A percentile compares a stretch with the other conserved stretches of the same genome.
These are phyloP conservation scores for Probaryconus sp. DNA, from an alignment of 1,140 invertebrate genomes.

Conservation along the genomic window DNA sequence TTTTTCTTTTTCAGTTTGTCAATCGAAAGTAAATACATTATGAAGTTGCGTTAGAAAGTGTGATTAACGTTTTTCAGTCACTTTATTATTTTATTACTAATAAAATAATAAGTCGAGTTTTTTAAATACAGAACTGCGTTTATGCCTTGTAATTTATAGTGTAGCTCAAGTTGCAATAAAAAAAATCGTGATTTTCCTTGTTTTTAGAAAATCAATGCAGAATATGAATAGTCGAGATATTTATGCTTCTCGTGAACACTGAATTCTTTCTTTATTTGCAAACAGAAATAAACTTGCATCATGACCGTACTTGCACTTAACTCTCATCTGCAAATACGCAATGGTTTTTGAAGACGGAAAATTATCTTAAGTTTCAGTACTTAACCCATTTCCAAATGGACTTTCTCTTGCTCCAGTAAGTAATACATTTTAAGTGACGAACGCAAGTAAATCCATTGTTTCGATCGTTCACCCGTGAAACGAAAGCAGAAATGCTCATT, in stretches of 20 bases:
- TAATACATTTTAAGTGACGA: constrained; percentile 45
- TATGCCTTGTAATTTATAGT: too few relatives aligned
- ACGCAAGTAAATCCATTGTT: constrained; percentile 64
- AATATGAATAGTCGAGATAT: too few relatives aligned
- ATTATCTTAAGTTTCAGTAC: constrained; percentile 64
- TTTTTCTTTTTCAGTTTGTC: constrained; percentile 6
- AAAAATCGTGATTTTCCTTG: too few relatives aligned
- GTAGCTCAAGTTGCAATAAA: too few relatives aligned
- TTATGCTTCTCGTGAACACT: too few relatives aligned
- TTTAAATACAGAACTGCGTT: background rate
- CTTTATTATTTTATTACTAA: constrained; percentile 16
- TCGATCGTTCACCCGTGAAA: constrained; percentile 64
- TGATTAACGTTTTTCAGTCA: constrained; percentile 3
- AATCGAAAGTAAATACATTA: constrained; percentile 39
- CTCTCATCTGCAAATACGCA: constrained; percentile 38
- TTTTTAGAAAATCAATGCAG: too few relatives aligned
- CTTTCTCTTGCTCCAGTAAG: constrained; percentile 58
- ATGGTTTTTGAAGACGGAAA: constrained; percentile 64
- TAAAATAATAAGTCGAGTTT: constrained; percentile 20
- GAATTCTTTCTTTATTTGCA: too few relatives aligned
- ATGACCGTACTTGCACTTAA: background rate
- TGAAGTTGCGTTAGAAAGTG: constrained; percentile 40
- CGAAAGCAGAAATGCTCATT: constrained; percentile 64
- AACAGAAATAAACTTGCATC: too few relatives aligned
- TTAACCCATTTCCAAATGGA: constrained; percentile 69